These are phyloP conservation scores for Cenopis cana DNA, from an alignment of 2,888 invertebrate species.

Conservation along the genomic window DNA sequence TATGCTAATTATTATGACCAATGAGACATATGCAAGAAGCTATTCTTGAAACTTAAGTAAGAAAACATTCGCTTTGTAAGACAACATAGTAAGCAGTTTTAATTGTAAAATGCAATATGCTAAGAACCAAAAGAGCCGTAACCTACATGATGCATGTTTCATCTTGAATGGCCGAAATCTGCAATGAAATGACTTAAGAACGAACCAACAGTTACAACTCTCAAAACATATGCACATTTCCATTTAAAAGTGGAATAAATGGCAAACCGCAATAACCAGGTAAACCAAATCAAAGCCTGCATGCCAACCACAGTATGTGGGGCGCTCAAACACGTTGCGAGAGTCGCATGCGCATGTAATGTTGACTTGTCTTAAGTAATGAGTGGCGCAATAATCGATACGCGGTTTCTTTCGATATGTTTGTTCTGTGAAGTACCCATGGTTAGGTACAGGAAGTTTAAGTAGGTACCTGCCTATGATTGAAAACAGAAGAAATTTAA, in stretches of 20 bases:
- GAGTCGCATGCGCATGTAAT: slow-evolving; percentile 37
- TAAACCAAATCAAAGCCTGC: slow-evolving; percentile 13
- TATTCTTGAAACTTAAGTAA: too few relatives aligned
- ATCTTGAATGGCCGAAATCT: neutral
- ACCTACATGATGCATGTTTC: neutral
- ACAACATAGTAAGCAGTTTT: too few relatives aligned
- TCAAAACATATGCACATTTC: neutral
- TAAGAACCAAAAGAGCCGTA: neutral
- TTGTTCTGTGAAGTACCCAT: slow-evolving; percentile 45
- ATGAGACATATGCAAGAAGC: too few relatives aligned
- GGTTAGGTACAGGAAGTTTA: slow-evolving; percentile 38
- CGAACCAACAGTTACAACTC: neutral
- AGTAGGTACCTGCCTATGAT: neutral
- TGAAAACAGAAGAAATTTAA: neutral
- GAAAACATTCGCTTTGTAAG: too few relatives aligned
- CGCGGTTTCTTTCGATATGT: slow-evolving; percentile 26
- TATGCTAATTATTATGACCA: too few relatives aligned
- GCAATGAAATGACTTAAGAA: neutral
- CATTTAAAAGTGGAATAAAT: slow-evolving; percentile 14
- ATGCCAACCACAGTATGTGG: slow-evolving; percentile 36
- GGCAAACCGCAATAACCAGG: slow-evolving; percentile 11
- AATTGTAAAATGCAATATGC: too few relatives aligned
- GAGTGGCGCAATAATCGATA: slow-evolving; percentile 38
- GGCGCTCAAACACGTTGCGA: slow-evolving; percentile 45
- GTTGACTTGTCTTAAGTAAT: slow-evolving; percentile 45